A percentile compares a stretch with the other conserved stretches of the same genome.
These are phyloP conservation scores for Lagocephalus sceleratus DNA, from an alignment of 2,797 vertebrate species.

Conservation along the genomic window DNA sequence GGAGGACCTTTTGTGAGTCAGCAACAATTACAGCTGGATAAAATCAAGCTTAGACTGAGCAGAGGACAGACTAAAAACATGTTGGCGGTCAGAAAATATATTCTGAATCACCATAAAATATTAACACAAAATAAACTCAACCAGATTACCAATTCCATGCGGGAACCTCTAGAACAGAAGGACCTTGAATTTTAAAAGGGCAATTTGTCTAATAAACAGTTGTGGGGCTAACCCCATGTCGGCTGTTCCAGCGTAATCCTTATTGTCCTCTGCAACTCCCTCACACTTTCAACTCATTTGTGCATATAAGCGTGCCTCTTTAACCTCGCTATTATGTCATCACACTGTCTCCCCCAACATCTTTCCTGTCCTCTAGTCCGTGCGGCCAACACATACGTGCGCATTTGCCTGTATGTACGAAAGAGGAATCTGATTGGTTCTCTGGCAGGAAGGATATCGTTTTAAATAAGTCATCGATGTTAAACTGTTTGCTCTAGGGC, in stretches of 20 bases:
- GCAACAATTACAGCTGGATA: conserved; percentile 3
- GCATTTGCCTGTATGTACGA: conserved; percentile 19
- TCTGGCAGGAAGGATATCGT: conserved; percentile 65
- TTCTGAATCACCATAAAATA: conserved; percentile 22
- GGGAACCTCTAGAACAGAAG: conserved; percentile 14
- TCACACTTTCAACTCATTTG: conserved; percentile 23
- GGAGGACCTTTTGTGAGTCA: conserved; percentile 10
- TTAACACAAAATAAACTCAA: conserved; percentile 7
- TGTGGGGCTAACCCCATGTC: neutral
- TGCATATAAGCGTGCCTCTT: conserved; percentile 34
- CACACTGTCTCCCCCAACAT: conserved; percentile 42
- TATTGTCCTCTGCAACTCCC: conserved; percentile 25
- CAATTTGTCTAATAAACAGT: conserved; percentile 12
- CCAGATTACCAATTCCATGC: conserved; percentile 9
- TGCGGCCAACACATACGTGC: conserved; percentile 38
- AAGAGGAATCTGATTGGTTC: conserved; percentile 67
- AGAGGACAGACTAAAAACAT: conserved; percentile 7
- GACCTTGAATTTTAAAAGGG: conserved; percentile 12
- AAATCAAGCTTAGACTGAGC: neutral
- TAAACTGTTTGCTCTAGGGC: conserved; percentile 76
- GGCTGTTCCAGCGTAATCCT: conserved; percentile 15
- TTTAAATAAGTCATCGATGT: conserved; percentile 77
- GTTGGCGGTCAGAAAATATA: conserved; percentile 12
- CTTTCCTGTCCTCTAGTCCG: conserved; percentile 48
- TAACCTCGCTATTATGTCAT: conserved; percentile 31